phyloP scores from a whole-genome alignment of 1,140 invertebrate species.

The Diabrotica undecimpunctata region DNA sequence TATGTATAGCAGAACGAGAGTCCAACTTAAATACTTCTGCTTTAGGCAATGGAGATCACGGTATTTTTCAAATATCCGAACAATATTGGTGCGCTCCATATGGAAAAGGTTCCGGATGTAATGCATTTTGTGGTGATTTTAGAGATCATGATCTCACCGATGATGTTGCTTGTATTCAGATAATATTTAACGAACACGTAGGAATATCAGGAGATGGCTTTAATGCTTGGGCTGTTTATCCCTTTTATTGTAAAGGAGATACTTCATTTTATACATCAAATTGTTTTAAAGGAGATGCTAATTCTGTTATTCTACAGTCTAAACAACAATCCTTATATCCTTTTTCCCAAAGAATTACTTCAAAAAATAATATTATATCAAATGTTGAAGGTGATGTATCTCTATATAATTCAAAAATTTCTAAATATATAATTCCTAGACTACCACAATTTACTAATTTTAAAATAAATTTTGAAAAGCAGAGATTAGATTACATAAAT shows the following conservation, averaged over 20 bases:
- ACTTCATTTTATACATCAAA: conserved; percentile 44
- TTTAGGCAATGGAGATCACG: conserved; percentile 64
- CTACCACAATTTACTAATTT: too few species aligned
- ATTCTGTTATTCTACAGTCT: too few species aligned
- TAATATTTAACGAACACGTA: conserved; percentile 60
- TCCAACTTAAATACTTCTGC: conserved; percentile 67
- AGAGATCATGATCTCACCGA: conserved; percentile 64
- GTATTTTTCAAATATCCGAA: conserved; percentile 71
- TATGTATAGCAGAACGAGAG: conserved; percentile 72
- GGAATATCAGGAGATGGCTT: conserved; percentile 65
- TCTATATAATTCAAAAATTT: too few species aligned
- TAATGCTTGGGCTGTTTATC: conserved; percentile 67
- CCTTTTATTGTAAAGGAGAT: conserved; percentile 45
- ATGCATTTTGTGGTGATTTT: conserved; percentile 55
- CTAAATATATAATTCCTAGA: too few species aligned
- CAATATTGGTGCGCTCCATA: conserved; percentile 61
- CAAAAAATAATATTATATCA: too few species aligned
- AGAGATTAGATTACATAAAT: too few species aligned
- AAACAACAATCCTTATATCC: too few species aligned
- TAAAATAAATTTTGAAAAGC: too few species aligned
- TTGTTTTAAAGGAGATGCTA: conserved; percentile 39
- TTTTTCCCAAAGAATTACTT: too few species aligned
- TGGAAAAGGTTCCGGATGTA: conserved; percentile 59
- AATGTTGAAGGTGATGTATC: too few species aligned
- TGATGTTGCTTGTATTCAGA: conserved; percentile 61